Percentiles rank a stretch among this genome's conserved stretches.
Evolutionary conservation across 1,140 invertebrate genomes (phyloP).

Genomic region (Bombus haemorrhoidalis): DNA sequence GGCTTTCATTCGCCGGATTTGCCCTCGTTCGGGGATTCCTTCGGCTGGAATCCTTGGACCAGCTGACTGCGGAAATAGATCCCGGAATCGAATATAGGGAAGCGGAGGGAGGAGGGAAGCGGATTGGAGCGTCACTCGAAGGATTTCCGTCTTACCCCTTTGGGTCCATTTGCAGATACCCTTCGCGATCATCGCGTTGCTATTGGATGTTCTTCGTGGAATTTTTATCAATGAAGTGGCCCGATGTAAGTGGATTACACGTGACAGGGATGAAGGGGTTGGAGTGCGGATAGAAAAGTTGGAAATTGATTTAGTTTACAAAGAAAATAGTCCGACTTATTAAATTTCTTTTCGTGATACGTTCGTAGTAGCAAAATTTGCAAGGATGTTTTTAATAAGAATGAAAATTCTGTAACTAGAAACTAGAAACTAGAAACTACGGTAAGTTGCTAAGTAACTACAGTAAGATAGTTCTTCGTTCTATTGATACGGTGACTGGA

Average conservation of each 20-base stretch:
- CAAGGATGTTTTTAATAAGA: neutral
- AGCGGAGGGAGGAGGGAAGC: neutral
- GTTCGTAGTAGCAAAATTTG: neutral
- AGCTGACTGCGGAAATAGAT: slow-evolving; percentile 45
- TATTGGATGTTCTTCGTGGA: neutral
- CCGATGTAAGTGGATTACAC: neutral
- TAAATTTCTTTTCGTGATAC: neutral
- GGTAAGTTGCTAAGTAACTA: too few species aligned
- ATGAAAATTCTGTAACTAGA: too few species aligned
- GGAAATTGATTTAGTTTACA: neutral
- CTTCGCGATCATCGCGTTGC: neutral
- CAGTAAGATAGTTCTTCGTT: too few species aligned
- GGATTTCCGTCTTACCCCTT: slow-evolving; percentile 29
- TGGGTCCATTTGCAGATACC: neutral
- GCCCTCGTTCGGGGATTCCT: neutral
- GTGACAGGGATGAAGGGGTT: neutral
- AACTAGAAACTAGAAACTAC: too few species aligned
- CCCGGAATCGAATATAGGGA: slow-evolving; percentile 4
- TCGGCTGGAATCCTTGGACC: slow-evolving; percentile 33
- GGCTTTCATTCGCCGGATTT: slow-evolving; percentile 47
- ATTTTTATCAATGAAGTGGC: neutral
- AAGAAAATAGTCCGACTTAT: neutral
- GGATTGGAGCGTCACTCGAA: slow-evolving; percentile 7
- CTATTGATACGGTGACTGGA: too few species aligned
- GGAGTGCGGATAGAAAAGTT: neutral